Evolutionary conservation across 2,797 vertebrate species (phyloP), one percentile per base, ranked within the genome.

Genomic region (Diplodus puntazzo): DNA sequence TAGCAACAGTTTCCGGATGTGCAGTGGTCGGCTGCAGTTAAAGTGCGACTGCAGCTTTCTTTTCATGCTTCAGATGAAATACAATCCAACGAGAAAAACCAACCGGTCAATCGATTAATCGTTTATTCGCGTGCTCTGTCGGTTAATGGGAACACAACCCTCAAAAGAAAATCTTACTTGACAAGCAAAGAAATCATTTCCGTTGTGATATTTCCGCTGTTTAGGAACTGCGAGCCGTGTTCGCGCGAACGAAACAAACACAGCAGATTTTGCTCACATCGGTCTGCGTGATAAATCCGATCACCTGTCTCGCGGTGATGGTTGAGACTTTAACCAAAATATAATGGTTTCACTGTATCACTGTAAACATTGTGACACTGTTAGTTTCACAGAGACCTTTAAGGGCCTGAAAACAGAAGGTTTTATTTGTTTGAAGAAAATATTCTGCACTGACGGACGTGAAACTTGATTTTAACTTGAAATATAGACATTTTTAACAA

Each of bases 51-150:
- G 14, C 21, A 42, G 7, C 30, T 79, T 76, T 52, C 30, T 52
- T 60, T 30, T 43, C 8, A 48, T 12, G 21, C 53, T 64, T 63
- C 11, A 46, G n/a, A 73, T 30, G 48, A 64, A 63, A 60, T 14
- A 30, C 23, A 46, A 48, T 64, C 30, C n/a, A 55, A 67, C 61
- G 43, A 17, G 16, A 63, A 43, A 55, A 34, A 27, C 39, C 20
- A 70, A 12, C 50, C 25, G 46, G 52, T 14, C 21, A 45, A 67
- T 61, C 49, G 13, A 10, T 67, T 25, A 48, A 8, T 2, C 39
- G 21, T 70, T 52, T 45, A 14, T 34, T 58, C 61, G n/a, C n/a
- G 53, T 30, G 54, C 42, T 67, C n/a, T 4, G 58, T 79, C 46
- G 58, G 54, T 77, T 50, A 10, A 48, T 5, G 20, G 58, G 11